These are phyloP conservation scores for Lerista edwardsae DNA, from an alignment of 2,797 vertebrate species.

Conservation along the genomic window DNA sequence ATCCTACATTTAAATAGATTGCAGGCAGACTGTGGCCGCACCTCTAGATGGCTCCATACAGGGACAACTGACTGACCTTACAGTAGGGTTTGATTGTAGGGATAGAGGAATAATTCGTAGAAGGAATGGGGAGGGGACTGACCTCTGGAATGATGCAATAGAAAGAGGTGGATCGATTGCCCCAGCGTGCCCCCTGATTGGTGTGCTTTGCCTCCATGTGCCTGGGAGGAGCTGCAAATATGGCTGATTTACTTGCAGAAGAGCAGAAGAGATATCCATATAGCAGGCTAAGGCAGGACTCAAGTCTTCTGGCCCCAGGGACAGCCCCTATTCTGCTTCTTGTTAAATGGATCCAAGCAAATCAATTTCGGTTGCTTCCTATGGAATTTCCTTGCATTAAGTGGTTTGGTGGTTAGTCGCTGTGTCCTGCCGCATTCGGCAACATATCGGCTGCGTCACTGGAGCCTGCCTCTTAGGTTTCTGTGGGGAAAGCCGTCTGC, in stretches of 20 bases:
- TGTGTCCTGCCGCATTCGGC: conserved; percentile 4
- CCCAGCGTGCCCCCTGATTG: neutral
- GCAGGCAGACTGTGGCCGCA: neutral
- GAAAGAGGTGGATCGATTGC: neutral
- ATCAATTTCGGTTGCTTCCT: conserved; percentile 9
- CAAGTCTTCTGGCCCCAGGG: neutral
- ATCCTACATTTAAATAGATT: conserved; percentile 8
- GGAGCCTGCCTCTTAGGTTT: conserved; percentile 30
- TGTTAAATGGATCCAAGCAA: conserved; percentile 27
- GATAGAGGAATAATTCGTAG: neutral
- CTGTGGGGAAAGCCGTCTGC: conserved; percentile 4
- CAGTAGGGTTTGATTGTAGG: neutral
- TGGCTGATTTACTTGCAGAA: neutral
- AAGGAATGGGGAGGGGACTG: neutral
- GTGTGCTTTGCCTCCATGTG: neutral
- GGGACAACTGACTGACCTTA: neutral
- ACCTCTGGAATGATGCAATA: neutral
- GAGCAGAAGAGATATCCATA: neutral
- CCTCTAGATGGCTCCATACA: neutral
- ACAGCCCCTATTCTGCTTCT: conserved; percentile 6
- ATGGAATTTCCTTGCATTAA: conserved; percentile 14
- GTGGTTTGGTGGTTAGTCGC: conserved; percentile 3
- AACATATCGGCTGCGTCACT: conserved; percentile 23
- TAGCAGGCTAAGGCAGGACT: neutral
- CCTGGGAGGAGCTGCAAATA: neutral